Conservation (phyloP, 2,113 vertebrate species). For the Arenaria interpres region DNA sequence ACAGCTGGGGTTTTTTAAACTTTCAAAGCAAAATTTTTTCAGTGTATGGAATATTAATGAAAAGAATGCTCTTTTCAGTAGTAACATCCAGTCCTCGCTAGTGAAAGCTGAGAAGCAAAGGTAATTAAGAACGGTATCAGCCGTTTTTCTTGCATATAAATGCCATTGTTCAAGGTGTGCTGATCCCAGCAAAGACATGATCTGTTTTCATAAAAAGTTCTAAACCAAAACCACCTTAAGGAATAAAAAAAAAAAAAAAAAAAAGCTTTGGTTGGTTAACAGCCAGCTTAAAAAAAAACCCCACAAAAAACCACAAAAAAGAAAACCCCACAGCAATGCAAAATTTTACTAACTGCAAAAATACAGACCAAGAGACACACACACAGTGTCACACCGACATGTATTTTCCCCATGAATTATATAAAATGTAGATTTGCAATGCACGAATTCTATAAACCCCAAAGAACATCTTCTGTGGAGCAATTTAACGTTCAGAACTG, state of each 20-base stretch:
- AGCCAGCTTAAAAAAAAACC: not conserved
- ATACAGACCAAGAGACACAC: not conserved
- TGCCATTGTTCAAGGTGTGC: not conserved
- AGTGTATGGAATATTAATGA: not conserved
- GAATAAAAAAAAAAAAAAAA: not conserved
- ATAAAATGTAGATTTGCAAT: not conserved
- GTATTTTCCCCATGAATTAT: not conserved
- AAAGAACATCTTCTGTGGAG: not conserved
- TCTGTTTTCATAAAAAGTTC: not conserved
- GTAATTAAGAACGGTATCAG: not conserved
- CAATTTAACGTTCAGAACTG: not conserved
- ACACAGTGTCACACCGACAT: not conserved
- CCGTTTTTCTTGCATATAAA: not conserved
- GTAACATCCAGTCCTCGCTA: not conserved
- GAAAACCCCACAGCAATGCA: rapidly evolving
- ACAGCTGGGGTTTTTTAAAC: not conserved
- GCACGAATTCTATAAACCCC: not conserved
- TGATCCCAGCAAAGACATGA: not conserved
- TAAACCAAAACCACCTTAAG: not conserved
- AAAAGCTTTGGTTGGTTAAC: not conserved
- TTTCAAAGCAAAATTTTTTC: not conserved
- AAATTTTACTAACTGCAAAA: not conserved
- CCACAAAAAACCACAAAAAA: too few species aligned
- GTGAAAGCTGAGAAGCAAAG: not conserved
- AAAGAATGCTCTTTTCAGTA: not conserved